Evolutionary conservation across 2,797 vertebrate species (phyloP).

Genomic region (Tenualosa ilisha): DNA sequence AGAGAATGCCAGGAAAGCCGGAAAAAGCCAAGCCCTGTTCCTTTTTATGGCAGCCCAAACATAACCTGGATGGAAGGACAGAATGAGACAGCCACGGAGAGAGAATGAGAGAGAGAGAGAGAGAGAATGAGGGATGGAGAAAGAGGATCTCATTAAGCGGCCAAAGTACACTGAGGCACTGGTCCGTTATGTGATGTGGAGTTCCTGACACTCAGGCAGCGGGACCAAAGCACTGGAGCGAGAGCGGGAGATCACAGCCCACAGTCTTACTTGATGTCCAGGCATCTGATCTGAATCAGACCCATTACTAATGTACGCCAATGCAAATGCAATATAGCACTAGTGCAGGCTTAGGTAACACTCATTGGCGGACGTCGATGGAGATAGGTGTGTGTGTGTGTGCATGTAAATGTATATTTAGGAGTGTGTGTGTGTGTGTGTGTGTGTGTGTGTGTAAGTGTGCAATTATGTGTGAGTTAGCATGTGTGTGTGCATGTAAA

Average conservation of each 20-base stretch:
- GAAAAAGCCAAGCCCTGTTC: slow-evolving; percentile 25
- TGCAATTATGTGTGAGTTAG: too few species aligned
- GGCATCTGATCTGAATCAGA: slow-evolving; percentile 36
- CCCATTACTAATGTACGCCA: slow-evolving; percentile 33
- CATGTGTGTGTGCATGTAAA: background rate
- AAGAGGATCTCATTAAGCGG: slow-evolving; percentile 49
- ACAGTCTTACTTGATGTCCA: background rate
- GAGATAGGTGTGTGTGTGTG: background rate
- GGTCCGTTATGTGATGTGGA: slow-evolving; percentile 25
- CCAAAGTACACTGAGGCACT: slow-evolving; percentile 42
- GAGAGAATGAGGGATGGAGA: slow-evolving; percentile 28
- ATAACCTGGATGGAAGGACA: slow-evolving; percentile 37
- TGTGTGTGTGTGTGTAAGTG: background rate
- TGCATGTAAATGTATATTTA: background rate
- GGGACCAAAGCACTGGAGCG: background rate
- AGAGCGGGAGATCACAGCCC: background rate
- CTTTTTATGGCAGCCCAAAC: slow-evolving; percentile 38
- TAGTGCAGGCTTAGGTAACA: slow-evolving; percentile 67
- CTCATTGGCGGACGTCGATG: slow-evolving; percentile 56
- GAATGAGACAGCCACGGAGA: background rate
- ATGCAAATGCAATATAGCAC: slow-evolving; percentile 25
- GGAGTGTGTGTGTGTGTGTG: background rate
- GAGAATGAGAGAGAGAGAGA: slow-evolving; percentile 6
- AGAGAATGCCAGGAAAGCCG: background rate
- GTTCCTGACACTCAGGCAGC: slow-evolving; percentile 43